These are phyloP conservation scores for Pararge aegeria DNA, from an alignment of 1,140 invertebrate genomes.

Conservation along the genomic window DNA sequence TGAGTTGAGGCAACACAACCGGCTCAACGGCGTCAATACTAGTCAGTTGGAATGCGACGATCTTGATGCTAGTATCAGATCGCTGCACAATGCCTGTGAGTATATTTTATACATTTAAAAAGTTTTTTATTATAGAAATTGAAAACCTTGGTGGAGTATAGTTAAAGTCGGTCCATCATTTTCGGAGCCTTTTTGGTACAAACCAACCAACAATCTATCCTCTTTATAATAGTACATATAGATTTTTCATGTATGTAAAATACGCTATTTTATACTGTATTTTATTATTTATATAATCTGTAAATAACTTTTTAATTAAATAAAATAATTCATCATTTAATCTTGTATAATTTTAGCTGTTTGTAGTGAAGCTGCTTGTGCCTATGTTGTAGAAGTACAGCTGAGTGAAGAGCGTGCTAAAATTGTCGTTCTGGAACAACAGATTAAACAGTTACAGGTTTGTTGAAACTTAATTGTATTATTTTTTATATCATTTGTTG, in stretches of 20 bases:
- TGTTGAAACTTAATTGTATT: not conserved
- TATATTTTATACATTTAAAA: not conserved
- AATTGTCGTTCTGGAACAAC: conserved; percentile 51
- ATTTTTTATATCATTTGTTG: not conserved
- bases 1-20: conserved; percentile 57
- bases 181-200: too few species aligned
- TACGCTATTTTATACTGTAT: too few species aligned
- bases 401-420: conserved; percentile 64
- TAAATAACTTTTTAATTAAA: not conserved
- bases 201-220: too few species aligned
- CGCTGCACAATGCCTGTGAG: conserved; percentile 62
- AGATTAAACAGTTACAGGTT: conserved; percentile 61
- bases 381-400: conserved; percentile 66
- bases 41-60: conserved; percentile 66
- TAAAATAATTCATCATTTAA: too few species aligned
- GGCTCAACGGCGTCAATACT: conserved; percentile 48
- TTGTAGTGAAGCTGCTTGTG: conserved; percentile 65
- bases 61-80: conserved; percentile 55
- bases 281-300: not conserved
- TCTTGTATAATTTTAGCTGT: conserved; percentile 43
- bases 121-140: too few species aligned
- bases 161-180: too few species aligned
- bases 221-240: too few species aligned
- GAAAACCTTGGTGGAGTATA: too few species aligned
- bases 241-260: too few species aligned